phyloP scores from a whole-genome alignment of 2,113 vertebrate species.

The Seriola rivoliana region DNA sequence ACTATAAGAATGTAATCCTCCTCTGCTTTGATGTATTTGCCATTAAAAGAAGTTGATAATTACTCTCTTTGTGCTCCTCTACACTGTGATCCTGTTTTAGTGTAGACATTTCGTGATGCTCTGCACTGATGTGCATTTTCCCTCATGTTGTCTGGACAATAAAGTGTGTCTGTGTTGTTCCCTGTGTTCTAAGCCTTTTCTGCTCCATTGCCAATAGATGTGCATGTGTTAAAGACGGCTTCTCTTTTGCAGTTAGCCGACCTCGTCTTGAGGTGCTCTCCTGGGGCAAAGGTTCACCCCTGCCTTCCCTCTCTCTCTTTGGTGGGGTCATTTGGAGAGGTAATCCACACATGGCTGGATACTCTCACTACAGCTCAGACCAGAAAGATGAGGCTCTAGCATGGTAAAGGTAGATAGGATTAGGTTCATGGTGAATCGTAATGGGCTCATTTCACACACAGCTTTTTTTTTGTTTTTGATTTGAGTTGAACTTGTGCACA shows the following conservation, averaged over 20 bases:
- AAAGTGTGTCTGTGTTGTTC: slow-evolving; percentile 34
- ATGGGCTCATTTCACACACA: slow-evolving; percentile 58
- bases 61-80: slow-evolving; percentile 5
- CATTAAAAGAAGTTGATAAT: slow-evolving; percentile 2
- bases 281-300: slow-evolving; percentile 67
- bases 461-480: slow-evolving; percentile 33
- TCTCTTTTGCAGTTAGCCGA: slow-evolving; percentile 48
- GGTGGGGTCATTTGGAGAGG: slow-evolving; percentile 73
- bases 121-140: not conserved
- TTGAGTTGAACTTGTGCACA: slow-evolving; percentile 37
- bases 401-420: slow-evolving; percentile 57
- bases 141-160: slow-evolving; percentile 32
- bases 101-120: slow-evolving; percentile 5
- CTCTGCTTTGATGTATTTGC: slow-evolving; percentile 39
- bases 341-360: slow-evolving; percentile 81
- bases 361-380: slow-evolving; percentile 46
- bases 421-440: slow-evolving; percentile 60
- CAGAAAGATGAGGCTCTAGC: slow-evolving; percentile 40
- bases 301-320: slow-evolving; percentile 34
- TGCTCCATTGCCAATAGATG: slow-evolving; percentile 84
- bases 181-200: slow-evolving; percentile 77
- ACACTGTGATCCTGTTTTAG: not conserved
- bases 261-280: slow-evolving; percentile 77
- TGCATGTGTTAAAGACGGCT: slow-evolving; percentile 81
- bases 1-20: slow-evolving; percentile 33